Evolutionary conservation across 2,797 vertebrate species (phyloP), one percentile per base, ranked within the genome.

Genomic region (Glossophaga mutica): DNA sequence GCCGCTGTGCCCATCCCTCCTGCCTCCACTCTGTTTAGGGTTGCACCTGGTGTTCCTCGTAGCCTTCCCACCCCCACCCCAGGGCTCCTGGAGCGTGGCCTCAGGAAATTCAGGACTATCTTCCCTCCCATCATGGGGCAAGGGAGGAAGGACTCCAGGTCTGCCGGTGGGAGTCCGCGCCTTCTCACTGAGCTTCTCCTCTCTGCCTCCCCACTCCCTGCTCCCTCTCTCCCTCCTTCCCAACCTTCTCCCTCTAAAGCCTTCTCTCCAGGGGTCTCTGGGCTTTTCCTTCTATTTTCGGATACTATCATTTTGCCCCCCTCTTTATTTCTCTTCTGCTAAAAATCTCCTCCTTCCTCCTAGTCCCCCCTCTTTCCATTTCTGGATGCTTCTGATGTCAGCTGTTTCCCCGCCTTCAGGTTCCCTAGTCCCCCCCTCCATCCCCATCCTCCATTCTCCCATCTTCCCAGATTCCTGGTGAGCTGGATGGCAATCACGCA

Each of bases 351-450:
- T 77, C 91, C 91, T 95, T 71, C 83, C 67, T 78, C 76, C 84
- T 95, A 44, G 82, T 87, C 89, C 88, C 96, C 94, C 95, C 93
- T 97, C 95, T 97, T 97, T 97, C 96, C 95, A 95, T 97, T 96
- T 97, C 97, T 97, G 96, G 98, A 96, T 97, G 97, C 90, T 91
- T 97, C 96, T 97, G 96, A 97, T 97, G 97, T 97, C 96, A 98
- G 95, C 4, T 79, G 94, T 89, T 96, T 92, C 94, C 97, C 94
- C 59, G 87, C 92, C 96, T 96, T 93, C 71, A 15, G 93, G 85
- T 94, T 96, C 82, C 93, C 95, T 91, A 95, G 87, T 83, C 57
- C 48, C 3, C 2, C 21, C 24, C 55, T 32, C 2, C 0, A 29
- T 74, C 85, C 85, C 83, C 85, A 90, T 94, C 37, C 91, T 92